Conservation (phyloP, 2,888 invertebrate species). For the Ornithoptera alexandrae region DNA sequence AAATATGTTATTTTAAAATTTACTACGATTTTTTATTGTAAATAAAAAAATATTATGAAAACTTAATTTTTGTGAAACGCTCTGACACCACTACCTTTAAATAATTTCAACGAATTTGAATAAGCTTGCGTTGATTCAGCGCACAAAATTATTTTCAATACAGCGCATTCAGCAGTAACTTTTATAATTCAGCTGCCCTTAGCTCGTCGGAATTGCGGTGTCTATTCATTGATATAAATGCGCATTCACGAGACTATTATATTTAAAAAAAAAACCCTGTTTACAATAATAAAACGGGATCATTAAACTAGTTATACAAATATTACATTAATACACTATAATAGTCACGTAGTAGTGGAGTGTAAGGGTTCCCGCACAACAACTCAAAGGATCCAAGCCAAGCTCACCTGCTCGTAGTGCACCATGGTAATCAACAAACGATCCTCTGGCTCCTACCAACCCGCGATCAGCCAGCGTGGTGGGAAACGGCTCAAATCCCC, state of each 20-base stretch:
- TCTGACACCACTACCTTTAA: background rate
- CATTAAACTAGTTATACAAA: no score
- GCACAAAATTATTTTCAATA: background rate
- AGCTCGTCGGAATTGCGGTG: constrained; percentile 11
- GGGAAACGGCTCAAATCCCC: no score
- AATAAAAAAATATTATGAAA: background rate
- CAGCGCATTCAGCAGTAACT: constrained; percentile 1
- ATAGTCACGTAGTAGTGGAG: no score
- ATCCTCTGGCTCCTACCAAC: no score
- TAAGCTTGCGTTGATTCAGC: background rate
- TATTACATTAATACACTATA: no score
- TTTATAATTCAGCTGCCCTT: constrained; percentile 17
- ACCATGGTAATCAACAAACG: no score
- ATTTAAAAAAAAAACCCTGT: no score
- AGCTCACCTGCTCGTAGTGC: no score
- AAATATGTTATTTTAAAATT: background rate
- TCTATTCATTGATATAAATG: constrained; percentile 20
- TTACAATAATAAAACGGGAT: no score
- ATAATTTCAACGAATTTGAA: background rate
- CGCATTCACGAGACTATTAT: constrained; percentile 3
- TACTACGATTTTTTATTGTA: background rate
- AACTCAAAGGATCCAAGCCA: no score
- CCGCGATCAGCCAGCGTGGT: no score
- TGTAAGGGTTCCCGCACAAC: no score
- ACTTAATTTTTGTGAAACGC: background rate